Evolutionary conservation across 2,113 vertebrate genomes (phyloP).

Genomic region (Crotalus helleri): DNA sequence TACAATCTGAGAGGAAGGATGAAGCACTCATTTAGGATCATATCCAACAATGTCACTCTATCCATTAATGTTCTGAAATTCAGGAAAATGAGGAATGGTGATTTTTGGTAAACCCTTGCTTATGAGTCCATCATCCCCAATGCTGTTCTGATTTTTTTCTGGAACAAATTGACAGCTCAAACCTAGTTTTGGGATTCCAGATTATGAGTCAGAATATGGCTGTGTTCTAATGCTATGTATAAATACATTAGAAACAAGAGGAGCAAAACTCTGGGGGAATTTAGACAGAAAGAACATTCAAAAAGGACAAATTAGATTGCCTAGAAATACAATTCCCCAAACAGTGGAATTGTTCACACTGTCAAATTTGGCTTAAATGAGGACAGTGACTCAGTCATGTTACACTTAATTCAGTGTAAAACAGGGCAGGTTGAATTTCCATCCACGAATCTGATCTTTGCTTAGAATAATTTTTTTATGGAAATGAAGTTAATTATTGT

Average conservation of each 20-base stretch:
- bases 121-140: background rate
- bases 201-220: background rate
- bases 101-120: background rate
- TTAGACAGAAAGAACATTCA: background rate
- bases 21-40: background rate
- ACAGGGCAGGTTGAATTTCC: background rate
- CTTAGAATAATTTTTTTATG: conserved; percentile 2
- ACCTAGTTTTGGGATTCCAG: background rate
- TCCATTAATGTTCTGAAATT: background rate
- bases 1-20: background rate
- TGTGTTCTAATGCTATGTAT: background rate
- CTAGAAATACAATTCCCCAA: background rate
- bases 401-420: background rate
- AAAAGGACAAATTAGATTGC: background rate
- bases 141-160: background rate
- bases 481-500: background rate
- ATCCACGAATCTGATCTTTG: background rate
- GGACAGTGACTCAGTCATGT: fast-evolving
- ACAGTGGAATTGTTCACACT: background rate
- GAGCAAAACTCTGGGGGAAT: background rate
- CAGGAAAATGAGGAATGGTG: background rate
- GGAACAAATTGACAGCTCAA: background rate
- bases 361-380: background rate
- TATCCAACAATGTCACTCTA: background rate
- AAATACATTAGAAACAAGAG: background rate